These are phyloP conservation scores for Anastrepha ludens DNA, from an alignment of 1,140 invertebrate genomes.

Conservation along the genomic window DNA sequence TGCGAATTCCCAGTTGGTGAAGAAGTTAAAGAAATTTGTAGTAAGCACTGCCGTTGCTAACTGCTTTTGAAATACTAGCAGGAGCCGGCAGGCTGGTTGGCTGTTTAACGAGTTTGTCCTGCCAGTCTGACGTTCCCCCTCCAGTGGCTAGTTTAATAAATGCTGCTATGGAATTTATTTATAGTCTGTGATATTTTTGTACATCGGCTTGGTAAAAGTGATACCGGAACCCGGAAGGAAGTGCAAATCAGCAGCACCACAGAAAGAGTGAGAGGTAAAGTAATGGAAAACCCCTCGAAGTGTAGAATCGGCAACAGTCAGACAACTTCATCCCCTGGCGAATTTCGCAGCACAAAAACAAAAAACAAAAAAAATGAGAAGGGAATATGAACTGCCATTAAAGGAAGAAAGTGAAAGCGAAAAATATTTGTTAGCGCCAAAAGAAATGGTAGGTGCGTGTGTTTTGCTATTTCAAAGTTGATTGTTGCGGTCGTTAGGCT, in stretches of 20 bases:
- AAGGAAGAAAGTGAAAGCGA: not conserved
- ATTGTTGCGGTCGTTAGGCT: not conserved
- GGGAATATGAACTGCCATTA: not conserved
- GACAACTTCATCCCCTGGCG: not conserved
- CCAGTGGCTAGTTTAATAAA: not conserved
- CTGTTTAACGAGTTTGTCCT: not conserved
- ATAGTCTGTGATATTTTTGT: constrained; percentile 28
- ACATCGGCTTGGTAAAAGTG: too few species aligned
- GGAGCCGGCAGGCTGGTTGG: too few species aligned
- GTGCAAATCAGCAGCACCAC: not conserved
- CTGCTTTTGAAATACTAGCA: too few species aligned
- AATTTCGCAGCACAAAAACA: not conserved
- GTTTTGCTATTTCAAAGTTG: not conserved
- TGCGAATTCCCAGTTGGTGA: not conserved
- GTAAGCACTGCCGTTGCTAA: not conserved
- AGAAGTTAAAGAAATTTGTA: not conserved
- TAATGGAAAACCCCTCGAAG: not conserved
- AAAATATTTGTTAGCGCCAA: not conserved
- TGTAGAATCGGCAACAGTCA: not conserved
- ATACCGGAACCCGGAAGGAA: constrained; percentile 15
- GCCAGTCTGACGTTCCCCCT: not conserved
- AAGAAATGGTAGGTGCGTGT: too few species aligned
- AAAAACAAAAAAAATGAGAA: not conserved
- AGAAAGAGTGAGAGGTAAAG: not conserved
- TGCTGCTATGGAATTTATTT: constrained; percentile 26